Base-by-base conservation (phyloP, 2,113 vertebrate genomes). In the Ctenodactylus gundi region DNA sequence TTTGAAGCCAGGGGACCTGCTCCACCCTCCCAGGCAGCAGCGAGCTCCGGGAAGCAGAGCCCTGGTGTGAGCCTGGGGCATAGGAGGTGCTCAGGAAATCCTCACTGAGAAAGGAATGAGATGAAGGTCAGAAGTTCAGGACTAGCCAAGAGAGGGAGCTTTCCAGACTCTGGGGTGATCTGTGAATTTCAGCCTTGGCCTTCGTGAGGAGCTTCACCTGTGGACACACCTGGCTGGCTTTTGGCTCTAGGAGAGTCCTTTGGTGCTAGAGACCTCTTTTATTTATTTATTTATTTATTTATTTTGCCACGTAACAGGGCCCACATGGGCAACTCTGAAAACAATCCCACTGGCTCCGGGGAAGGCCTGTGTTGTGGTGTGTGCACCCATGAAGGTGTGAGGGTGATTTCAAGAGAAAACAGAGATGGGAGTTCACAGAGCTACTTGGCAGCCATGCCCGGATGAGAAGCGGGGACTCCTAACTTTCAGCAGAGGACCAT, bases 21-120 rank as follows among this genome's bases (percentile, higher is more conserved):
- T 9, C 68, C 39, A 7, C 27, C n/a, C 11, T 36, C 57, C 0
- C 0, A 3, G 1, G 1, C 6, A 51, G 58, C 44, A 51, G 58
- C 44, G 20, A 60, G 58, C 34, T 76, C 36, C 1, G 0, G 46
- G 72, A n/a, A 39, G 75, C 64, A 44, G 88, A 34, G 29, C 29
- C 44, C 57, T 53, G 41, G 41, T n/a, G 7, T 14, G 18, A 23
- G 31, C 68, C 75, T 29, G 20, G 49, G 36, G 58, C 60, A 21
- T 27, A 55, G 36, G 7, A 67, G 73, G 41, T 64, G 53, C 81
- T 90, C 41, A 55, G 70, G 41, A 83, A 39, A 67, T 58, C 0
- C 3, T 34, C 87, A 44, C 20, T 0, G 11, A 57, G 34, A 34
- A 55, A 90, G 64, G 64, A 94, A 89, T 11, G 44, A 62, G 44